A percentile compares a stretch with the other conserved stretches of the same genome.
Conservation (phyloP, 2,113 vertebrate species). For the Perca fluviatilis region DNA sequence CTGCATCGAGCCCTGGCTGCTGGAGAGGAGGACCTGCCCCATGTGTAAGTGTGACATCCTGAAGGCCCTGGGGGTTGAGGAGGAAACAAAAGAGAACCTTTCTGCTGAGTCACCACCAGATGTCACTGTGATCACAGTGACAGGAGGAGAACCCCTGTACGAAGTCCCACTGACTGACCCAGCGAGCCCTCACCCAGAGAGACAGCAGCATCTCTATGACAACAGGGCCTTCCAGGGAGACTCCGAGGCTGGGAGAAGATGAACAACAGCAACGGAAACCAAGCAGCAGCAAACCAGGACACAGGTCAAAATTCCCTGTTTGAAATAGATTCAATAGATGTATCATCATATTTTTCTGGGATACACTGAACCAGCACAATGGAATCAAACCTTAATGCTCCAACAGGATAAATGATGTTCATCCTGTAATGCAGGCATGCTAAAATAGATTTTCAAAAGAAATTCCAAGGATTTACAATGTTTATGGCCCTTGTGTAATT, state of each 20-base stretch:
- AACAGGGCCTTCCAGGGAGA: conserved; percentile 92
- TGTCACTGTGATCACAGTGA: conserved; percentile 74
- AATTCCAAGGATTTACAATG: conserved; percentile 30
- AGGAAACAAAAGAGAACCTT: conserved; percentile 67
- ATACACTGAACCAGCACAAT: conserved; percentile 8
- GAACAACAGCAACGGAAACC: conserved; percentile 39
- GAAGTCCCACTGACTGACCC: conserved; percentile 78
- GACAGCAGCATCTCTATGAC: conserved; percentile 85
- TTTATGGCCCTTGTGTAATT: conserved; percentile 38
- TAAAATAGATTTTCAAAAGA: conserved; percentile 17
- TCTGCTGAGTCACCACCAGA: conserved; percentile 51
- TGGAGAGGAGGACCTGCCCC: conserved; percentile 93
- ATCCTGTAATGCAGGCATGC: neutral
- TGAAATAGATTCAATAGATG: neutral
- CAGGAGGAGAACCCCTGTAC: conserved; percentile 65
- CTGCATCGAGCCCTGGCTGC: conserved; percentile 94
- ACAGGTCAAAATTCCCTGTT: conserved; percentile 29
- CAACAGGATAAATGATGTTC: neutral
- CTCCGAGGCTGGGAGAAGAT: conserved; percentile 46
- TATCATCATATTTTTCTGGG: conserved; percentile 18
- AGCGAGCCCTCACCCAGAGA: conserved; percentile 75
- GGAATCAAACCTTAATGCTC: conserved; percentile 31
- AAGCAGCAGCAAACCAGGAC: conserved; percentile 43
- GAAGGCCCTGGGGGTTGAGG: conserved; percentile 90
- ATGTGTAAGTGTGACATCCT: conserved; percentile 97